Conservation (phyloP, 1,140 invertebrate genomes). For the Drosophila tsacasi region DNA sequence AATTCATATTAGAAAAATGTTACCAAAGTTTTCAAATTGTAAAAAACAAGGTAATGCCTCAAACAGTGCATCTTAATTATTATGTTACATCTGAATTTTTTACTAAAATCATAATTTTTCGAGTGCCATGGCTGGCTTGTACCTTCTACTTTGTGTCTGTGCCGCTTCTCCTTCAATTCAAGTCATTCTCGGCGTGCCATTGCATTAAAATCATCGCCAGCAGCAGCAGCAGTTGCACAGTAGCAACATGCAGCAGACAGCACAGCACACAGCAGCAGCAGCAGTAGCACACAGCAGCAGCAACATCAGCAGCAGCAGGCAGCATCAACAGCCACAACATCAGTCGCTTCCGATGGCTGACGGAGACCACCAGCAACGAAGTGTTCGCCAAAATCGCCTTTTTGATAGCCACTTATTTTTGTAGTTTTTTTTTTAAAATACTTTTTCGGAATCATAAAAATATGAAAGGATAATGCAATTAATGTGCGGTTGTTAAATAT, state of each 20-base stretch:
- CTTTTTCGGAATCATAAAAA: slow-evolving; percentile 3
- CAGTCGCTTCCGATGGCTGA: slow-evolving; percentile 68
- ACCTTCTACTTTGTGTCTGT: slow-evolving; percentile 4
- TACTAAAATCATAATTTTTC: not conserved
- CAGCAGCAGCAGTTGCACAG: slow-evolving; percentile 10
- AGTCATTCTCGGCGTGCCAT: slow-evolving; percentile 30
- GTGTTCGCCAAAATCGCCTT: slow-evolving; percentile 51
- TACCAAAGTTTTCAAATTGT: not conserved
- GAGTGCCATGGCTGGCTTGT: slow-evolving; percentile 2
- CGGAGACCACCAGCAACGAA: slow-evolving; percentile 36
- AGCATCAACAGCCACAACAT: slow-evolving; percentile 52
- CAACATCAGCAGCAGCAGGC: slow-evolving; percentile 51
- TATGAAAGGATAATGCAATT: slow-evolving; percentile 28
- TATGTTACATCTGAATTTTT: not conserved
- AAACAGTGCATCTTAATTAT: too few species aligned
- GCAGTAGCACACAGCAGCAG: slow-evolving; percentile 6
- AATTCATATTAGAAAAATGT: not conserved
- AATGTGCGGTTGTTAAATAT: slow-evolving; percentile 24
- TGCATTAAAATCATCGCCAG: slow-evolving; percentile 52
- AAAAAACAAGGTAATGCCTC: too few species aligned
- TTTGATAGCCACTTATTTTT: slow-evolving; percentile 45
- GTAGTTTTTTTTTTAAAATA: slow-evolving; percentile 24
- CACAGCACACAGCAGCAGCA: slow-evolving; percentile 17
- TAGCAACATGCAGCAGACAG: slow-evolving; percentile 24
- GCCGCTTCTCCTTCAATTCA: not conserved